A percentile compares a stretch with the other conserved stretches of the same genome.
Conservation (phyloP, 2,888 invertebrate species). For the Eueremaeus valkanovi region DNA sequence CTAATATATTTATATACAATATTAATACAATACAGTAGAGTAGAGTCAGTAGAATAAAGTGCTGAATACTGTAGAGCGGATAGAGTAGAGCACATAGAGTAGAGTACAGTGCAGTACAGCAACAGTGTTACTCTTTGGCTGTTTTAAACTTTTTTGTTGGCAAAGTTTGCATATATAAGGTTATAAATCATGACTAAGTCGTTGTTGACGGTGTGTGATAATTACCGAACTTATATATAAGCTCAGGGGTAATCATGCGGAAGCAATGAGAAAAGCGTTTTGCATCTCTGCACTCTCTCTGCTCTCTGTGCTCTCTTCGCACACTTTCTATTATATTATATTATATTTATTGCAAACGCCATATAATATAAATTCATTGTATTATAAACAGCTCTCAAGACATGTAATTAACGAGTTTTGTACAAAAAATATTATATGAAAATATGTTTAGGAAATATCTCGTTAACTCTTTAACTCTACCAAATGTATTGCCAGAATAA, state of each 20-base stretch:
- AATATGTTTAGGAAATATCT: conserved; percentile 29
- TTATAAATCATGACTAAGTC: conserved; percentile 35
- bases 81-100: too few species aligned
- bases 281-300: background rate
- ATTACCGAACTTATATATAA: conserved; percentile 31
- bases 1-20: conserved; percentile 17
- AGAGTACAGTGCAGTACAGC: background rate
- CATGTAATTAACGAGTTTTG: conserved; percentile 35
- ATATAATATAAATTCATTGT: conserved; percentile 30
- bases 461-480: conserved; percentile 20
- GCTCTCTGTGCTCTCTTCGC: background rate
- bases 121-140: background rate
- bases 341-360: conserved; percentile 19
- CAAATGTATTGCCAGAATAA: conserved; percentile 10
- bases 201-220: conserved; percentile 36
- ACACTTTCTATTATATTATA: conserved; percentile 30
- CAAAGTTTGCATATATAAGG: conserved; percentile 34
- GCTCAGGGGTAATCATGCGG: conserved; percentile 32
- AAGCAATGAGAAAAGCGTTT: conserved; percentile 32
- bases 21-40: background rate
- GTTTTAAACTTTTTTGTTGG: conserved; percentile 27
- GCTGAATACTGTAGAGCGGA: too few species aligned
- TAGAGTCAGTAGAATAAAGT: too few species aligned
- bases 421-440: conserved; percentile 26
- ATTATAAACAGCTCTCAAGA: conserved; percentile 32